Conservation (phyloP, 2,113 vertebrate species). For the Rousettus leschenaultii region DNA sequence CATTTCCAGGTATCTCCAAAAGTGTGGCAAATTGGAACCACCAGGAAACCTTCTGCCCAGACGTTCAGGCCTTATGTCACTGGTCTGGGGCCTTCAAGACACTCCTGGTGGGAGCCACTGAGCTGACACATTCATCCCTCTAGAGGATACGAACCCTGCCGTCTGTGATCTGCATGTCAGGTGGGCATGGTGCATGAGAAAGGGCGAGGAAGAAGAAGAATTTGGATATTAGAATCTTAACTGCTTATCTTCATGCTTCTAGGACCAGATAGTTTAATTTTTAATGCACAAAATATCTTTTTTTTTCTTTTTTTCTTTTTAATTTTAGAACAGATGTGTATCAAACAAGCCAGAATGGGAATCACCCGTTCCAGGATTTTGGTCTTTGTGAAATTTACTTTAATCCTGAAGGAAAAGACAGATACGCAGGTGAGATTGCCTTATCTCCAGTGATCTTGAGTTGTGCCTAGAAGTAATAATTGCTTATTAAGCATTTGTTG, state of each 20-base stretch:
- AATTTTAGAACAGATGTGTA: neutral
- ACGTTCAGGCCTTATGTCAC: neutral
- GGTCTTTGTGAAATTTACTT: neutral
- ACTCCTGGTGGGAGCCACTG: rapidly evolving
- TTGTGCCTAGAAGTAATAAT: rapidly evolving
- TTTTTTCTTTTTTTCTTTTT: neutral
- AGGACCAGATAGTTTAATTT: neutral
- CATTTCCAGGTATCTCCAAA: neutral
- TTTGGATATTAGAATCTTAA: neutral
- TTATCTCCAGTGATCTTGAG: rapidly evolving
- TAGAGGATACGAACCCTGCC: rapidly evolving
- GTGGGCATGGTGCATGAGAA: rapidly evolving
- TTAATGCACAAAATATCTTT: neutral
- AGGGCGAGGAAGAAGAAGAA: neutral
- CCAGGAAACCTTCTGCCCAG: neutral
- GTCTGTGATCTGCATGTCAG: rapidly evolving
- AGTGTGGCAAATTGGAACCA: neutral
- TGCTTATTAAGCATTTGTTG: neutral
- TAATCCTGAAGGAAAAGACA: neutral
- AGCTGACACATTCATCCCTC: too few species aligned
- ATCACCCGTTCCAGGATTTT: neutral
- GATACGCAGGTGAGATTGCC: rapidly evolving
- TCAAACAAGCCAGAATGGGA: neutral
- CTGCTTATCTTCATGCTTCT: neutral
- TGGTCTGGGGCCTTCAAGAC: neutral